Base-by-base conservation (phyloP, 2,888 invertebrate genomes). In the Aphelenchoides bicaudatus region DNA sequence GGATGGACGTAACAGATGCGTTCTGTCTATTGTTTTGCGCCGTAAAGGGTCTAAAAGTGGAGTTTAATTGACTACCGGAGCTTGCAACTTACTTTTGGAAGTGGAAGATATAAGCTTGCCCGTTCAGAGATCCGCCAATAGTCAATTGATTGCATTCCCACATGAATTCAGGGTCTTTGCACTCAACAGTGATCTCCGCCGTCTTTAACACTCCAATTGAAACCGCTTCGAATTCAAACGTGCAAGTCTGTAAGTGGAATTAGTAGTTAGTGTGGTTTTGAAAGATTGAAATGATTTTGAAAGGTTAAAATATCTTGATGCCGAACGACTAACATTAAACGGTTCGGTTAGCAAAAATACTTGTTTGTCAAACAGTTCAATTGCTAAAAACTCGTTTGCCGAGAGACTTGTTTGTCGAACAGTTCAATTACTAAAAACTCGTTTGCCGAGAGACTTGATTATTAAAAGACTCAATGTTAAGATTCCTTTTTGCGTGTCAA, bases 151-250 rank as follows among this genome's bases (percentile, higher is more conserved):
- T 28, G 37, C 62, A 63, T 37, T 62, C 65, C 66, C 66, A 66
- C 19, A 21, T 19, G 31, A 61, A 66, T 1, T 37, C 47, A 29
- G 13, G 19, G 16, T 25, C 19, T n/a, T 28, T 13, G 2, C 29
- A 67, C 19, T 39, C 47, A 8, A 70, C 66, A 21, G 30, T n/a
- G 29, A 66, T 31, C 39, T 66, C 69, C 2, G 65, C 65, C 3
- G 55, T 49, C 8, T 16, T 52, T 13, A 66, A 16, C 19, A 60
- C 60, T 25, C 68, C 68, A 2, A 68, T 58, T n/a, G 69, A 67
- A 8, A 63, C 57, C 13, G 68, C 68, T 55, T 68, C 68, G 37
- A 68, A 54, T 16, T 58, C 57, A 55, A 69, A 69, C 5, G 58
- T 37, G 23, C 25, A n/a, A 23, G 27, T 2, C 47, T 46, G 19